Evolutionary conservation across 2,888 invertebrate genomes (phyloP).

Genomic region (Ochropleura plecta): DNA sequence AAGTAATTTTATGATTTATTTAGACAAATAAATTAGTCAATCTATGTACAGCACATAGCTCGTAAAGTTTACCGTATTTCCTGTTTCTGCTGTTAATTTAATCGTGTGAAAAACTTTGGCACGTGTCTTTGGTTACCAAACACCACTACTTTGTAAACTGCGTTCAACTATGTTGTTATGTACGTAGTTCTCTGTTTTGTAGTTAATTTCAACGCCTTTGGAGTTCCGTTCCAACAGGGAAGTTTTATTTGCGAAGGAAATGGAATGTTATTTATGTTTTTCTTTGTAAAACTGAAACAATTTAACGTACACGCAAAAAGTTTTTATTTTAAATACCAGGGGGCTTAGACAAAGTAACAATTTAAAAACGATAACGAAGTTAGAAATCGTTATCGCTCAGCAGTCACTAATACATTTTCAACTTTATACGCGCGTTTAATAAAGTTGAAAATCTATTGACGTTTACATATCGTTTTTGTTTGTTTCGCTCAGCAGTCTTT

Average conservation of each 20-base stretch:
- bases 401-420: too few relatives aligned
- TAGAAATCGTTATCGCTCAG: too few relatives aligned
- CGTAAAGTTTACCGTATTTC: constrained; percentile 18
- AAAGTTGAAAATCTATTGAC: too few relatives aligned
- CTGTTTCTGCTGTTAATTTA: constrained; percentile 19
- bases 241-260: not conserved
- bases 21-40: too few relatives aligned
- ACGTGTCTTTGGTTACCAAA: constrained; percentile 2
- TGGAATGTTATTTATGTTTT: not conserved
- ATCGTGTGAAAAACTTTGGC: constrained; percentile 20
- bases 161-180: constrained; percentile 19
- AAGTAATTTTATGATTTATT: too few relatives aligned
- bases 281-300: not conserved
- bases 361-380: too few relatives aligned
- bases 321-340: too few relatives aligned
- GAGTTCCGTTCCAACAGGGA: not conserved
- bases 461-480: too few relatives aligned
- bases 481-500: too few relatives aligned
- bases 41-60: not conserved
- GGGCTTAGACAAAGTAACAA: too few relatives aligned
- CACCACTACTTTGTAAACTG: constrained; percentile 9
- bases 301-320: not conserved
- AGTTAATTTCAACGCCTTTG: constrained; percentile 11
- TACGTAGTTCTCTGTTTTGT: not conserved
- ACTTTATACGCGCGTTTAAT: too few relatives aligned